phyloP scores from a whole-genome alignment of 2,888 invertebrate species.

The Podotricha telesiphe region DNA sequence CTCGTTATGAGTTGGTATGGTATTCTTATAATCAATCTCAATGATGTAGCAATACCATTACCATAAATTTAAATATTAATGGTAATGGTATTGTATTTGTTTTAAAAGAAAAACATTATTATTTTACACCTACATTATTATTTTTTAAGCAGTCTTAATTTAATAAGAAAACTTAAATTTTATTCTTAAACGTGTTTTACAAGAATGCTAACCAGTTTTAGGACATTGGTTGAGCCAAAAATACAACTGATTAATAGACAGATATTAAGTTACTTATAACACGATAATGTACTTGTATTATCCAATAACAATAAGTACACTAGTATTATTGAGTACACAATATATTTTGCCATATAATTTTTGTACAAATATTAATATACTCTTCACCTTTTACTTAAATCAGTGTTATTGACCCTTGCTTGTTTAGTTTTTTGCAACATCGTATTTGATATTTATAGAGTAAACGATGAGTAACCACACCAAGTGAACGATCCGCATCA shows the following conservation, averaged over 20 bases:
- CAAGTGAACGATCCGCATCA: slow-evolving; percentile 48
- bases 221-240: slow-evolving; percentile 7
- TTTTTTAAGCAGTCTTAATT: background rate
- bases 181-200: slow-evolving; percentile 4
- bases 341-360: background rate
- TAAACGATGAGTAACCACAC: slow-evolving; percentile 46
- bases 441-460: slow-evolving; percentile 49
- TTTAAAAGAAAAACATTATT: too few species aligned
- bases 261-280: background rate
- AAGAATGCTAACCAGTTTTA: slow-evolving; percentile 11
- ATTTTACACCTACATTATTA: too few species aligned
- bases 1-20: too few species aligned
- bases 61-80: too few species aligned
- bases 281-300: background rate
- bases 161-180: background rate
- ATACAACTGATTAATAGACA: background rate
- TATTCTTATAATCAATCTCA: too few species aligned
- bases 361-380: background rate
- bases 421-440: slow-evolving; percentile 47
- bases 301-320: background rate
- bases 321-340: background rate
- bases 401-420: slow-evolving; percentile 43
- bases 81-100: too few species aligned
- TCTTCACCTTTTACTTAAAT: slow-evolving; percentile 7
- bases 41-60: too few species aligned